These are phyloP conservation scores for Palythoa grandiflora DNA, from an alignment of 92 coral and sea anemone species.

Conservation along the genomic window DNA sequence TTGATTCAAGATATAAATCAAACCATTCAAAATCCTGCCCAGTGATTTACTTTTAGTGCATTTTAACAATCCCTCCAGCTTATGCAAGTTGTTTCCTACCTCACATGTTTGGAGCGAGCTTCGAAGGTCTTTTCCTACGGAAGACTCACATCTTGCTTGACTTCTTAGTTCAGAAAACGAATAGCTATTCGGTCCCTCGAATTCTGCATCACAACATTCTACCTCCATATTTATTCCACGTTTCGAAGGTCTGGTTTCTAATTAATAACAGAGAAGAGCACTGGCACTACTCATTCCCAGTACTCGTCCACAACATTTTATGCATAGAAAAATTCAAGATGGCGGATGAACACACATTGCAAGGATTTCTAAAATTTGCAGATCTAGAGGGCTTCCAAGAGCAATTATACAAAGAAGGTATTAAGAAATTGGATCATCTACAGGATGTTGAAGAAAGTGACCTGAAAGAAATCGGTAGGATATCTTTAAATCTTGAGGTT, in stretches of 20 bases:
- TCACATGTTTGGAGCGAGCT: conserved; percentile 70
- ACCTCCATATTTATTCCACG: conserved; percentile 34
- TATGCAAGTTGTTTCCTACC: conserved; percentile 59
- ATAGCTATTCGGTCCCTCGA: neutral
- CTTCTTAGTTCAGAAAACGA: neutral
- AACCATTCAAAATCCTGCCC: conserved; percentile 47
- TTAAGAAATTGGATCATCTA: conserved; percentile 51
- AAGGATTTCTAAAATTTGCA: conserved; percentile 55
- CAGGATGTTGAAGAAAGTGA: conserved; percentile 65
- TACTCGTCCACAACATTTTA: conserved; percentile 35
- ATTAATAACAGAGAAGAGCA: conserved; percentile 43
- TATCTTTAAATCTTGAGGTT: too few species aligned
- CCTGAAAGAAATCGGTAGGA: conserved; percentile 61
- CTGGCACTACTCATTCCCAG: conserved; percentile 50
- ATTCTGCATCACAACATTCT: conserved; percentile 55
- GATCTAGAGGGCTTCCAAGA: conserved; percentile 54
- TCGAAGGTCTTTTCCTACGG: conserved; percentile 42
- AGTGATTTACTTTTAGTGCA: conserved; percentile 49
- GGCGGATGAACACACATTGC: conserved; percentile 36
- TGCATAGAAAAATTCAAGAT: conserved; percentile 16
- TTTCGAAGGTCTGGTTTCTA: conserved; percentile 29
- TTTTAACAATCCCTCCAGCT: conserved; percentile 62
- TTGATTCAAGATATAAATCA: conserved; percentile 61
- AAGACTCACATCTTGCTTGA: conserved; percentile 41
- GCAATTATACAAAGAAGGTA: conserved; percentile 43